phyloP scores from a whole-genome alignment of 2,888 invertebrate species.

The Mechanitis mazaeus region DNA sequence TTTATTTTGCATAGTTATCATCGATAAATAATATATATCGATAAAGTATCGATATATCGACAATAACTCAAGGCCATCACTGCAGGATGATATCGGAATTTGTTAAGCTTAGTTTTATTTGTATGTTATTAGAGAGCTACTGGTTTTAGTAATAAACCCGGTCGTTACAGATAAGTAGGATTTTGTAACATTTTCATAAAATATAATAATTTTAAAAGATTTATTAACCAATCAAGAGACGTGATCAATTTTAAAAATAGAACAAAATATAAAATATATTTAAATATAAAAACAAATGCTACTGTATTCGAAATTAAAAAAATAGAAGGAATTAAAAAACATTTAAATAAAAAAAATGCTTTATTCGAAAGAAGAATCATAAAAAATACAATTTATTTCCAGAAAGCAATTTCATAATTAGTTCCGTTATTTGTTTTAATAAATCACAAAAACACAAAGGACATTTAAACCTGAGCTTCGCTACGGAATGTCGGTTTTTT shows the following conservation, averaged over 20 bases:
- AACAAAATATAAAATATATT: no score
- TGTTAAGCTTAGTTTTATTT: constrained; percentile 6
- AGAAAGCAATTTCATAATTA: background rate
- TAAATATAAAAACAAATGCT: no score
- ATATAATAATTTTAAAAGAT: background rate
- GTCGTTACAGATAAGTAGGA: constrained; percentile 2
- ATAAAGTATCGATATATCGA: constrained; percentile 4
- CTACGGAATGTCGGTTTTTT: constrained; percentile 59
- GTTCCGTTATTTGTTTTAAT: constrained; percentile 7
- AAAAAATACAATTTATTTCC: background rate
- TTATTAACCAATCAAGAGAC: background rate
- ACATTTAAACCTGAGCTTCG: background rate
- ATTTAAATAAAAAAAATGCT: background rate
- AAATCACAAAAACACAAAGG: constrained; percentile 5
- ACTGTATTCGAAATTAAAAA: no score
- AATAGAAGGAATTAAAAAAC: background rate
- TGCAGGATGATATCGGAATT: constrained; percentile 2
- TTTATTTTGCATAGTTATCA: no score
- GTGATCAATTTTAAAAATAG: no score
- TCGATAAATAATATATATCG: background rate
- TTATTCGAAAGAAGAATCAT: background rate
- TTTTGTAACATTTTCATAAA: constrained; percentile 4
- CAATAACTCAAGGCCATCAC: constrained; percentile 4
- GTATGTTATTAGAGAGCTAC: constrained; percentile 1
- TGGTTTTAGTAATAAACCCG: constrained; percentile 6